Evolutionary conservation across 2,888 invertebrate species (phyloP).

Genomic region (Bhutanitis thaidina): DNA sequence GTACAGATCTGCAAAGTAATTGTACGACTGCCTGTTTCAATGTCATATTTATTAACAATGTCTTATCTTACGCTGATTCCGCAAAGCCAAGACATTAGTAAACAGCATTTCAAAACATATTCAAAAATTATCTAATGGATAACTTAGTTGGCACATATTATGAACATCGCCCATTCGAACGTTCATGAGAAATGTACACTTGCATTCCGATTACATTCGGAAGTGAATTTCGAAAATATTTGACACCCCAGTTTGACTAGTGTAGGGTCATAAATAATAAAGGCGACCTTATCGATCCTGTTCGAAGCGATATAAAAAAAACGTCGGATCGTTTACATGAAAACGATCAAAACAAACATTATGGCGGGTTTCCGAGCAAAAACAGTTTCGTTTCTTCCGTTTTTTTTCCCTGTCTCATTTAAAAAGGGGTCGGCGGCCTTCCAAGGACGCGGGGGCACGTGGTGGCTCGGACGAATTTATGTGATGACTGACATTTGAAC

Average conservation of each 20-base stretch:
- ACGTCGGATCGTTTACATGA: conserved; percentile 59
- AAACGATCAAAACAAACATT: conserved; percentile 75
- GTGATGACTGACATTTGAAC: conserved; percentile 42
- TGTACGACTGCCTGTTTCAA: no score
- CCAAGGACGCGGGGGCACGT: conserved; percentile 73
- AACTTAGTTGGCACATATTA: no score
- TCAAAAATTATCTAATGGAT: no score
- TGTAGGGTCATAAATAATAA: conserved; percentile 47
- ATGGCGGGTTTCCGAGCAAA: conserved; percentile 57
- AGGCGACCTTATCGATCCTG: conserved; percentile 47
- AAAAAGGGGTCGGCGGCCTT: conserved; percentile 62
- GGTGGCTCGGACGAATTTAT: conserved; percentile 46
- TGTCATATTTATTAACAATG: no score
- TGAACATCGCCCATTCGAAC: no score
- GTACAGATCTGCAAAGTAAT: no score
- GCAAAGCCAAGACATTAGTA: no score
- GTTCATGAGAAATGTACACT: no score
- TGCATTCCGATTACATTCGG: neutral
- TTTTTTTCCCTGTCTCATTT: conserved; percentile 47
- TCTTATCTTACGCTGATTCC: no score
- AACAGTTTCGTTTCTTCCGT: conserved; percentile 48
- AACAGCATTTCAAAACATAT: no score
- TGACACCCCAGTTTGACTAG: conserved; percentile 17
- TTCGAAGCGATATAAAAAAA: conserved; percentile 38
- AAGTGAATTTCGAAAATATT: no score